Conservation (phyloP, 2,888 invertebrate genomes). For the Glaucopsyche alexis region DNA sequence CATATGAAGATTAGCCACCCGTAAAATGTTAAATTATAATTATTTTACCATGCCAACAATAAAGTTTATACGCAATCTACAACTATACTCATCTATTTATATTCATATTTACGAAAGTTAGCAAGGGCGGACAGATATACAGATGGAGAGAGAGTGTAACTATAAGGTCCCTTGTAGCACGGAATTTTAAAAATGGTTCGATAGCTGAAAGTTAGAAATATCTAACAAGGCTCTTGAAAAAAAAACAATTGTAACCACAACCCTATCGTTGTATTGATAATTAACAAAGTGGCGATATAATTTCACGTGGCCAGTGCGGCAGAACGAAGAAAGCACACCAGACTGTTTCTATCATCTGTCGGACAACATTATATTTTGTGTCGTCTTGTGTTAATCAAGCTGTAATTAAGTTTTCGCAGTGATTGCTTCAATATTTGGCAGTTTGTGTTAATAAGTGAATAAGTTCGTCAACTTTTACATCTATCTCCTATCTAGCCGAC, state of each 20-base stretch:
- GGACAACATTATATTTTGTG: constrained; percentile 34
- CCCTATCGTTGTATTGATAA: constrained; percentile 32
- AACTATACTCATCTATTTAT: too few species aligned
- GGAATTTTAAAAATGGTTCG: too few species aligned
- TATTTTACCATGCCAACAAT: too few species aligned
- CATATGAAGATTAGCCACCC: too few species aligned
- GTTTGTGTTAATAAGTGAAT: background rate
- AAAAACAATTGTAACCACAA: background rate
- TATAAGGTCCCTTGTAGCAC: too few species aligned
- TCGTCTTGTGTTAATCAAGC: constrained; percentile 1
- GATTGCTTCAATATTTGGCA: background rate
- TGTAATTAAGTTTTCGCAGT: background rate
- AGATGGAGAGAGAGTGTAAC: too few species aligned
- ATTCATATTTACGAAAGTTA: too few species aligned
- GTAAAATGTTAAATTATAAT: too few species aligned
- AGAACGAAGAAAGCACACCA: constrained; percentile 59
- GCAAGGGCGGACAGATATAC: too few species aligned
- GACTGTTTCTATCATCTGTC: constrained; percentile 31
- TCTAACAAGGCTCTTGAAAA: background rate
- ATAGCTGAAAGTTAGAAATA: too few species aligned
- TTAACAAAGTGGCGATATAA: constrained; percentile 51
- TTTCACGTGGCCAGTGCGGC: constrained; percentile 68
- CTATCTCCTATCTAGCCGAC: background rate
- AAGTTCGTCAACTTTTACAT: background rate
- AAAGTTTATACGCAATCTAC: too few species aligned